Evolutionary conservation across 2,113 vertebrate genomes (phyloP).

Genomic region (Phrynocephalus versicolor): DNA sequence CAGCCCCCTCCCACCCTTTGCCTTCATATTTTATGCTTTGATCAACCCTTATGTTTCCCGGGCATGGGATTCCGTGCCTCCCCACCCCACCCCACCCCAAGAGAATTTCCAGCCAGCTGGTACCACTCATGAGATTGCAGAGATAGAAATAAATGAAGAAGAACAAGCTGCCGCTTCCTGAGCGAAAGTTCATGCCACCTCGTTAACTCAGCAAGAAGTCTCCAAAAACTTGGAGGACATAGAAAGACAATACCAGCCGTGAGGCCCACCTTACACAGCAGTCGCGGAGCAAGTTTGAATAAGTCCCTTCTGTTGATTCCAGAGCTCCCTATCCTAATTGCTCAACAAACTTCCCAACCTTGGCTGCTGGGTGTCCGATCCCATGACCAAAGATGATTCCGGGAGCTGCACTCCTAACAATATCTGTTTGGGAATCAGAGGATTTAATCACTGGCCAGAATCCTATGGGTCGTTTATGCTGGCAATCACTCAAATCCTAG

Average conservation of each 20-base stretch:
- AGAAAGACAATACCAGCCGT: not conserved
- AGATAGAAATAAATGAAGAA: not conserved
- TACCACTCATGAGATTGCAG: not conserved
- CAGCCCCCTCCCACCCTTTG: not conserved
- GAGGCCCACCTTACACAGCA: no score
- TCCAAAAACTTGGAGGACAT: not conserved
- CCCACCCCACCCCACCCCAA: no score
- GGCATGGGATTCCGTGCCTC: not conserved
- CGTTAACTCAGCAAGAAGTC: not conserved
- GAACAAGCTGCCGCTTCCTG: not conserved
- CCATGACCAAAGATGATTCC: no score
- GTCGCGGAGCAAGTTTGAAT: no score
- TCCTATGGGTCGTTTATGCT: no score
- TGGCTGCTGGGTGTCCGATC: no score
- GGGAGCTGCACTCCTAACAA: no score
- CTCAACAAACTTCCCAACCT: no score
- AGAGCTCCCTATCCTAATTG: not conserved
- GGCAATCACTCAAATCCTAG: no score
- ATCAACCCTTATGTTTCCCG: constrained; percentile 1
- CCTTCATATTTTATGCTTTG: constrained; percentile 45
- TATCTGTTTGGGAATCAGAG: no score
- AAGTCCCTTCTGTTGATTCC: not conserved
- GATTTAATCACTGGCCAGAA: no score
- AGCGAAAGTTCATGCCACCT: not conserved
- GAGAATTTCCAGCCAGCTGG: constrained; percentile 26